Evolutionary conservation across 1,140 invertebrate genomes (phyloP), one percentile per base, ranked within the genome.

Genomic region (Scaptomyza pallida): DNA sequence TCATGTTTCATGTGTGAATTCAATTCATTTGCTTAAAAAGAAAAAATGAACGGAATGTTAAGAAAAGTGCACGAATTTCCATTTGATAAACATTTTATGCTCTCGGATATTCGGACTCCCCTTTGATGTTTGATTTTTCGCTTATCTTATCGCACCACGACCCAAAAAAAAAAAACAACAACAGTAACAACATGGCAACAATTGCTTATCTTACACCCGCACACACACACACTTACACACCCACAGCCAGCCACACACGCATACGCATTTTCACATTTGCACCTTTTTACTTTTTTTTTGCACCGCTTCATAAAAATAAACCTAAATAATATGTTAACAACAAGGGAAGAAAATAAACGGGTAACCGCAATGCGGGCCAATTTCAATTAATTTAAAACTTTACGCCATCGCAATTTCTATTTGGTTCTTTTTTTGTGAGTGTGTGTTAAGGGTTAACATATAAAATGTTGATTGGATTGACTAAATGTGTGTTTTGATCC

Each of bases 291-390:
- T 41, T 61, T 62, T 67, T 59, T 45, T 64, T 61, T 65, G n/a
- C 21, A 35, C 23, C 45, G 21, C 17, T 23, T 44, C 47, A 78
- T 81, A 88, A 86, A 83, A 85, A 70, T 76, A 83, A 85, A 83
- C 59, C 68, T 81, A 88, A 86, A 88, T 67, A 75, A 75, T 82
- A 75, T 88, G 71, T 82, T 81, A 77, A 81, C 75, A 82, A 61
- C 41, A 37, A n/a, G 33, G 3, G 13, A 19, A 64, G 61, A 67
- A 57, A 45, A 77, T n/a, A 30, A 30, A 76, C 81, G 73, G 81
- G 81, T 55, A 51, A 26, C 43, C 50, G 12, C 35, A n/a, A 64
- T 88, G 70, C 82, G 82, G 82, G 82, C 57, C 82, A 82, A 72
- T 82, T 82, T 72, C 74, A 82, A 78, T 86, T 78, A 65, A 72